phyloP scores from a whole-genome alignment of 2,888 invertebrate genomes.

The Callimorpha dominula region DNA sequence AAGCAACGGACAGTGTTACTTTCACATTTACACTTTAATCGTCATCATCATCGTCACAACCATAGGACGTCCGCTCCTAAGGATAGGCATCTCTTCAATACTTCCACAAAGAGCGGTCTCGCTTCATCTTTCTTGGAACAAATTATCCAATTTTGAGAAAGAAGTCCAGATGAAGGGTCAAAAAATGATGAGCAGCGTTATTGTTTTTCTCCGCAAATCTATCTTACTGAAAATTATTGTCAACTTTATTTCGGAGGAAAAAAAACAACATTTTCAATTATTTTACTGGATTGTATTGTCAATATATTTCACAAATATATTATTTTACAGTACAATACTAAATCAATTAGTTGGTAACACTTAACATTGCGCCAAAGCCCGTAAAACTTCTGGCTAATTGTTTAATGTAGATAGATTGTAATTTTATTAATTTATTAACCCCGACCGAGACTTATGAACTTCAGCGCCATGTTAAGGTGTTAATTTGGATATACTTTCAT shows the following conservation, averaged over 20 bases:
- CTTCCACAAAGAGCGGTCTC: too few species aligned
- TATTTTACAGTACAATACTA: constrained; percentile 44
- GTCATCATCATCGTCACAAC: too few species aligned
- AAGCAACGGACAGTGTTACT: too few species aligned
- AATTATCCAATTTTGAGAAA: too few species aligned
- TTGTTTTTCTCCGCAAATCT: not conserved
- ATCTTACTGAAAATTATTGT: too few species aligned
- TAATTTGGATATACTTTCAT: constrained; percentile 20
- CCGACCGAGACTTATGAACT: constrained; percentile 41
- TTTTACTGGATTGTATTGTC: constrained; percentile 48
- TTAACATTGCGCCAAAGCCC: constrained; percentile 35
- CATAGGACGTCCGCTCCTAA: too few species aligned
- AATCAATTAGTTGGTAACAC: constrained; percentile 47
- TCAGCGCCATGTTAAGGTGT: constrained; percentile 29
- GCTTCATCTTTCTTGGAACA: too few species aligned
- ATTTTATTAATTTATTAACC: constrained; percentile 40
- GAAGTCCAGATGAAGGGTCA: too few species aligned
- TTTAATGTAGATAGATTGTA: constrained; percentile 49
- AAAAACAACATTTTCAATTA: constrained; percentile 5
- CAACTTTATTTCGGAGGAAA: not conserved
- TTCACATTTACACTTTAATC: too few species aligned
- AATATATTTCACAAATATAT: constrained; percentile 45
- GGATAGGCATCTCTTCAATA: too few species aligned
- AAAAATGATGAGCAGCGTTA: too few species aligned
- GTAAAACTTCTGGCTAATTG: constrained; percentile 31